Evolutionary conservation across 2,888 invertebrate species (phyloP), one percentile per base, ranked within the genome.

Genomic region (Hoplodrina ambigua): DNA sequence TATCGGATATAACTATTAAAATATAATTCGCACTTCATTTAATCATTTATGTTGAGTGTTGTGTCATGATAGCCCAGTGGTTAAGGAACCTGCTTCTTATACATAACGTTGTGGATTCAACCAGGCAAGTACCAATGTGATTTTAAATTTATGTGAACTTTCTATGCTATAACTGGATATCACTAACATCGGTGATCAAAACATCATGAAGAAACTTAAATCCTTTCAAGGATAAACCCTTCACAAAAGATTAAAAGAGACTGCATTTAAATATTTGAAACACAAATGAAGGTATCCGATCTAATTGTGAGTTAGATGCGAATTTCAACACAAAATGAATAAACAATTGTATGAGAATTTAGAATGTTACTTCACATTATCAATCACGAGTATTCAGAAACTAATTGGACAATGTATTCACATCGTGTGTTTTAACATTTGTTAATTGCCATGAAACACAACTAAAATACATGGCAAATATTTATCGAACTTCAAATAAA

Each of bases 361-460:
- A 62, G 61, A 65, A 74, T 11, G 65, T 62, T 17, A 2, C 61
- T 30, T 25, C 6, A 49, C 62, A 41, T 54, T 58, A 63, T 75
- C 54, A 70, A 72, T 81, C 78, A 78, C 75, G 71, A 71, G 64
- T 80, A 80, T 66, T 74, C 57, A 30, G 19, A 20, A 61, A 71
- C 78, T 78, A 78, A 78, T 75, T 78, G 78, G 67, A 75, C 63
- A 75, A 78, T 71, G 66, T 71, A 63, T 60, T 70, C 71, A 71
- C 54, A 56, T 75, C 78, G 78, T 78, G 78, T 64, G 52, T 54
- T 78, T 62, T 67, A 64, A 64, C 75, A 67, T 75, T 56, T 67
- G 75, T 71, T 78, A 78, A 78, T 78, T 78, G 78, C 49, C 75
- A 53, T 64, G 71, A 59, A 69, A 68, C 11, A 60, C 62, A 60